Evolutionary conservation across 1,140 invertebrate genomes (phyloP), one percentile per base, ranked within the genome.

Genomic region (Hestina assimilis): DNA sequence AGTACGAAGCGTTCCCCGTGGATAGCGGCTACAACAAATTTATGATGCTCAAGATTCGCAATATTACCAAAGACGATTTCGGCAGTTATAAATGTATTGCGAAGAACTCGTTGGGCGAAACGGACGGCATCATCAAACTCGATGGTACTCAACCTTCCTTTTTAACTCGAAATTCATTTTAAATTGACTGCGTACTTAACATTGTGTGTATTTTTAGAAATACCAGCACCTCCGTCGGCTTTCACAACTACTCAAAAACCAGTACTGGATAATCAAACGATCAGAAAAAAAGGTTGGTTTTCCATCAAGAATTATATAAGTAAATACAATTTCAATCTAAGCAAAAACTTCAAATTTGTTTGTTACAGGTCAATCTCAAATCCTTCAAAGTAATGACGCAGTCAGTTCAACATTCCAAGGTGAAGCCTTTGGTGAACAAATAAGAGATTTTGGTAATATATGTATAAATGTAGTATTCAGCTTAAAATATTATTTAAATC

Each of bases 71-170:
- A 46, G 86, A 89, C 1, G 91, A 92, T 70, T 92, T 91, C 64
- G 90, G 91, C 6, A 90, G 89, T 62, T 92, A 91, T 77, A 91
- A 90, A 59, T 92, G 91, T 68, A 89, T 91, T 40, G 90, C 91
- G 2, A 91, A 91, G 76, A 92, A 92, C 71, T 87, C 89, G 2
- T 69, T 91, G 23, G 91, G 91, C 2, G 90, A 91, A 66, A 91
- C 90, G 2, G 90, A 91, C 62, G 90, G 90, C 20, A 89, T 89
- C 59, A 91, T 91, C 47, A 89, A 89, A 69, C 72, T 92, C 11
- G 89, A 90, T 66, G 90, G 91, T 91, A 83, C 83, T 78, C 64
- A 33, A 33, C 33, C 31, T 14, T 43, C 9, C 26, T 47, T 52
- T 48, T 47, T 31, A 47, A 51, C 24, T 46, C 12, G 31, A 38